Base-by-base conservation (phyloP, 2,888 invertebrate genomes). In the Salpingus planirostris region DNA sequence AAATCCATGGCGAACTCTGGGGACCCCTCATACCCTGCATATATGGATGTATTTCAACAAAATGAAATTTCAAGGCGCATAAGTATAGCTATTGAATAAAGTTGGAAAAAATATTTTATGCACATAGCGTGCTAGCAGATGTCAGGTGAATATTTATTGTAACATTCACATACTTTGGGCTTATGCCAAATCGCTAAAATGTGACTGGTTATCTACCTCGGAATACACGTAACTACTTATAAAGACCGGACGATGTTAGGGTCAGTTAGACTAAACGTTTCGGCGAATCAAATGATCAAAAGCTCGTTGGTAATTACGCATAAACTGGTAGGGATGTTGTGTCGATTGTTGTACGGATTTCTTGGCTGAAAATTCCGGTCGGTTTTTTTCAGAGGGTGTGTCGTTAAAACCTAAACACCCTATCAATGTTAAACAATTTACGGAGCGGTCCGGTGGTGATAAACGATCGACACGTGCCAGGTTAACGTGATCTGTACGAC, bases 121-220 rank as follows among this genome's bases (percentile, higher is more conserved):
- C 52, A 38, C 40, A 39, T 47, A 38, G 48, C 47, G 47, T 49
- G 44, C 35, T 42, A 40, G 38, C 35, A 31, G 42, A 43, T 46
- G 50, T 46, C 49, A 43, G 40, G 37, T 51, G 54, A 44, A 54
- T 54, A 50, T 51, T 52, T 54, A 54, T 54, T 44, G 44, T 40
- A 38, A 36, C 45, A 47, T 51, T 51, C 48, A 31, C 47, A 43
- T 44, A 46, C 40, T 50, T 52, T 54, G 52, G 52, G 44, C 36
- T 39, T 42, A 42, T 47, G 54, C 54, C 54, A 54, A 52, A 45
- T 41, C 41, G 43, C 39, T 41, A 32, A 44, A 45, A 46, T 44
- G 44, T 43, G 26, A 31, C 32, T 39, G 35, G 39, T 39, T 39
- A 44, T 42, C 49, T 47, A 43, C 48, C 48, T 43, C 23, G 37